phyloP scores from a whole-genome alignment of 2,888 invertebrate genomes.

The Brachylomia viminalis region DNA sequence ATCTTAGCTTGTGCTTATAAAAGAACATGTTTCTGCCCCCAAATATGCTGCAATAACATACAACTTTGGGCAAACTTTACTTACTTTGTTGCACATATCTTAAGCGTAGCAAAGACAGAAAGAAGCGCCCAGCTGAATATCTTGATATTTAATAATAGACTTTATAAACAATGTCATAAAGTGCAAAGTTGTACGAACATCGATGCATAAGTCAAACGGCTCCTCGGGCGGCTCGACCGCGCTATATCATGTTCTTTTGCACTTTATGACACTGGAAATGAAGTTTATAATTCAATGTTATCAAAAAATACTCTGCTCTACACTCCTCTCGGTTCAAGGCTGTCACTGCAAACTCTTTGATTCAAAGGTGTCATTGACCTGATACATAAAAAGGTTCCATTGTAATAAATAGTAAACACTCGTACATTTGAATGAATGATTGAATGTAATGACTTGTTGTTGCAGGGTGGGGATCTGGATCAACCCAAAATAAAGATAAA shows the following conservation, averaged over 20 bases:
- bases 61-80: not conserved
- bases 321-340: not conserved
- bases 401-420: constrained; percentile 11
- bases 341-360: not conserved
- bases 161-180: not conserved
- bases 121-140: not conserved
- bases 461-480: constrained; percentile 84
- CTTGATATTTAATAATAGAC: not conserved
- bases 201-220: not conserved
- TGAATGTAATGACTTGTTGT: constrained; percentile 43
- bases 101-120: not conserved
- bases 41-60: not conserved
- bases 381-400: constrained; percentile 35
- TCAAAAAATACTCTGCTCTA: not conserved
- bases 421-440: constrained; percentile 25
- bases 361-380: not conserved
- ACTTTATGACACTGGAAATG: not conserved
- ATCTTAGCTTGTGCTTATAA: not conserved
- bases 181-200: not conserved
- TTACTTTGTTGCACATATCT: not conserved
- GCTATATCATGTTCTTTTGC: not conserved
- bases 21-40: not conserved
- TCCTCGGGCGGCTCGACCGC: no score
- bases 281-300: not conserved
- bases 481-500: constrained; percentile 90